Evolutionary conservation across 2,888 invertebrate species (phyloP).

Genomic region (Brenthis ino): DNA sequence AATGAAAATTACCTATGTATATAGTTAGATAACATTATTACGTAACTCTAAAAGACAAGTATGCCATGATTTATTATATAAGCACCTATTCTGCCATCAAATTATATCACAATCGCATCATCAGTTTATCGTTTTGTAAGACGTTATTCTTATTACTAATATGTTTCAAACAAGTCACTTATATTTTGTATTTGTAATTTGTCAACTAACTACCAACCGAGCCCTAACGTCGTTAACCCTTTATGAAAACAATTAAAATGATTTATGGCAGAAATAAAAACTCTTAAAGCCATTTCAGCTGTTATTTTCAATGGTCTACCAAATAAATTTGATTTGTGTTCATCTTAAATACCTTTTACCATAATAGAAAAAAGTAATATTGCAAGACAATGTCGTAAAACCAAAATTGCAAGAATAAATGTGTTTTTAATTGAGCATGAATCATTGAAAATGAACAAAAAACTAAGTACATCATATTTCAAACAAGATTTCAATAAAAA

Average conservation of each 20-base stretch:
- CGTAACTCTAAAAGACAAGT: too few relatives aligned
- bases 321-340: constrained; percentile 34
- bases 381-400: not conserved
- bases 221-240: constrained; percentile 26
- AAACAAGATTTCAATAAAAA: too few relatives aligned
- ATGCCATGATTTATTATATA: too few relatives aligned
- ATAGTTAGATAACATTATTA: too few relatives aligned
- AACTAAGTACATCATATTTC: too few relatives aligned
- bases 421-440: too few relatives aligned
- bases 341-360: constrained; percentile 20
- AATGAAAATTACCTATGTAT: too few relatives aligned
- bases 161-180: not conserved
- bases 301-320: constrained; percentile 62
- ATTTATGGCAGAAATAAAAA: constrained; percentile 75
- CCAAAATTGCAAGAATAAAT: not conserved
- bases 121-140: not conserved
- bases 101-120: not conserved
- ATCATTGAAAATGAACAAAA: too few relatives aligned
- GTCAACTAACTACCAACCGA: constrained; percentile 13
- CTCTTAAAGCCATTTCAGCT: constrained; percentile 68
- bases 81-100: not conserved
- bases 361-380: constrained; percentile 15
- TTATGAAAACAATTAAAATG: constrained; percentile 73
- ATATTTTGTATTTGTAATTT: constrained; percentile 6
- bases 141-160: not conserved